These are phyloP conservation scores for Thalassoma bifasciatum DNA, from an alignment of 2,113 vertebrate genomes.

Conservation along the genomic window DNA sequence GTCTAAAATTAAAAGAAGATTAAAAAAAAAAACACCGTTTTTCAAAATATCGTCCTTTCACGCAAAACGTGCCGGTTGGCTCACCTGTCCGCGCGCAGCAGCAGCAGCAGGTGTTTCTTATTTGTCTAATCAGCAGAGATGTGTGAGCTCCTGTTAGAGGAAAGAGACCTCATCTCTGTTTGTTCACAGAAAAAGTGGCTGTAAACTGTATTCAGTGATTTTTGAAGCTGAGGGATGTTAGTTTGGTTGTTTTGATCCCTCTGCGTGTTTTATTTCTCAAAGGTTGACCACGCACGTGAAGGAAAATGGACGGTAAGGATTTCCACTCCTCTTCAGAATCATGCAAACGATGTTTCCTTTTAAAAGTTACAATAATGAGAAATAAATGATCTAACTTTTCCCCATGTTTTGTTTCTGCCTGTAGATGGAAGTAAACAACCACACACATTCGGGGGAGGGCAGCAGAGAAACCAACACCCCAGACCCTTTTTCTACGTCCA, in stretches of 20 bases:
- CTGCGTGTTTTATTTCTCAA: constrained; percentile 59
- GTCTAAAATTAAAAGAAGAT: no score
- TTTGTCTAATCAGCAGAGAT: constrained; percentile 45
- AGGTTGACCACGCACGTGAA: constrained; percentile 28
- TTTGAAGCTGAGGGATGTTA: constrained; percentile 24
- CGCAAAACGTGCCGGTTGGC: no score
- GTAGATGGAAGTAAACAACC: constrained; percentile 71
- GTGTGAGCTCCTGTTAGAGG: background rate
- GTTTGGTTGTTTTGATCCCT: constrained; percentile 25
- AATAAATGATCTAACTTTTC: background rate
- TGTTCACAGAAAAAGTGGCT: constrained; percentile 15
- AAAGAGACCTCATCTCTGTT: constrained; percentile 5
- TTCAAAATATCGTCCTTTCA: no score
- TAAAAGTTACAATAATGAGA: no score
- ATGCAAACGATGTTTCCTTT: no score
- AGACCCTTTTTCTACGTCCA: constrained; percentile 85
- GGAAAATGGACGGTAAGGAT: constrained; percentile 78
- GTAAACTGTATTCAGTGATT: background rate
- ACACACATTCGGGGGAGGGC: constrained; percentile 63
- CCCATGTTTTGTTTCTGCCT: background rate
- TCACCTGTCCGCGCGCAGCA: background rate
- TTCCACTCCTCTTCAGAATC: background rate
- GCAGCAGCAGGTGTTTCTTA: constrained; percentile 57
- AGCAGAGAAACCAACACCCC: constrained; percentile 67
- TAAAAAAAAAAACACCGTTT: no score